Percentiles rank a stretch among this genome's conserved stretches.
Conservation (phyloP, 2,888 invertebrate species). For the Zelleria hepariella region DNA sequence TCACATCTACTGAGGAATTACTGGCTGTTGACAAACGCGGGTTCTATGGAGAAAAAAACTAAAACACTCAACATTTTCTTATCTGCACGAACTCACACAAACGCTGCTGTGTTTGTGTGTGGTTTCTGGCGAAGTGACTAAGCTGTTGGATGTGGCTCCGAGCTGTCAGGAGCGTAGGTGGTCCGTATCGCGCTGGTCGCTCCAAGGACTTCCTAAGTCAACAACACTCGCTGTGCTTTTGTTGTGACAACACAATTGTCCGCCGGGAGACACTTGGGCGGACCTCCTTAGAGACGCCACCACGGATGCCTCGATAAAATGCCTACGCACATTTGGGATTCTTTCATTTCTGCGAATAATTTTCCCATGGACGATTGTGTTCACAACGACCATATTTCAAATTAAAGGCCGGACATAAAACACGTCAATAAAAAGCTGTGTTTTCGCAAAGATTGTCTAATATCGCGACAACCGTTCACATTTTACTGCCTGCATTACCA, state of each 20-base stretch:
- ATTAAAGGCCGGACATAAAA: slow-evolving; percentile 39
- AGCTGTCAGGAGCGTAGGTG: slow-evolving; percentile 38
- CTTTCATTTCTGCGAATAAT: slow-evolving; percentile 11
- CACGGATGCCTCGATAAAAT: slow-evolving; percentile 27
- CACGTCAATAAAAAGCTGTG: slow-evolving; percentile 31
- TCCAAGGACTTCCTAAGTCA: slow-evolving; percentile 30
- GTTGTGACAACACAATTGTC: slow-evolving; percentile 45
- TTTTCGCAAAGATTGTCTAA: slow-evolving; percentile 36
- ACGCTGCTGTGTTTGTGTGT: not conserved
- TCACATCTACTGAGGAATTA: not conserved
- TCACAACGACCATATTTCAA: slow-evolving; percentile 21
- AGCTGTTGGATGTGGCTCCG: not conserved
- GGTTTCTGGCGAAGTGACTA: not conserved
- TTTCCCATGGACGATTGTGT: slow-evolving; percentile 6
- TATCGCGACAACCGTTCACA: slow-evolving; percentile 19
- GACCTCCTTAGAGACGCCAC: slow-evolving; percentile 30
- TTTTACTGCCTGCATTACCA: slow-evolving; percentile 36
- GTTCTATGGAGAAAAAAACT: not conserved
- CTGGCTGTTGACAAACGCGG: not conserved
- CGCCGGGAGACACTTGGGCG: slow-evolving; percentile 23
- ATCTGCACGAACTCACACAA: not conserved
- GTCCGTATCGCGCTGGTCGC: slow-evolving; percentile 33
- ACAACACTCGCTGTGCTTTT: slow-evolving; percentile 53
- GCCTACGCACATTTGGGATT: not conserved
- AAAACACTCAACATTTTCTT: not conserved